A percentile compares a stretch with the other conserved stretches of the same genome.
Evolutionary conservation across 2,888 invertebrate species (phyloP).

Genomic region (Acleris literana): DNA sequence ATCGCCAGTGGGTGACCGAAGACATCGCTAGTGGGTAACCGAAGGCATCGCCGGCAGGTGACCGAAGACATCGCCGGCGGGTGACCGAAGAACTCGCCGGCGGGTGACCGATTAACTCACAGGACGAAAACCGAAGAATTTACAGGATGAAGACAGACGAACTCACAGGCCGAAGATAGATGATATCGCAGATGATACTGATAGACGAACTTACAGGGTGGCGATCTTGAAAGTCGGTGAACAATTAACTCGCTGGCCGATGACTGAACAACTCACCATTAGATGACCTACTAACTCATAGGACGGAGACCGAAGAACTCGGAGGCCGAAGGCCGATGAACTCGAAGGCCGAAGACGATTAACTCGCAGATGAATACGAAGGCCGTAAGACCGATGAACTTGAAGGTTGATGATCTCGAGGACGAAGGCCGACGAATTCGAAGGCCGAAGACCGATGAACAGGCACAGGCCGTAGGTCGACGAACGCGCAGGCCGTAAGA

Average conservation of each 20-base stretch:
- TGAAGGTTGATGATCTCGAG: too few relatives aligned
- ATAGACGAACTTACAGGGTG: background rate
- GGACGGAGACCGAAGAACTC: background rate
- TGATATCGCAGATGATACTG: background rate
- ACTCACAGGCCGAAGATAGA: background rate
- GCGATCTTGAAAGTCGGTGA: slow-evolving; percentile 5
- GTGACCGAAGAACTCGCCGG: background rate
- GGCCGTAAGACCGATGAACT: too few relatives aligned
- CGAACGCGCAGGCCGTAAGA: too few relatives aligned
- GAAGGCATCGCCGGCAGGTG: background rate
- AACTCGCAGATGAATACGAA: too few relatives aligned
- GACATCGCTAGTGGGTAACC: background rate
- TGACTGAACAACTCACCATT: background rate
- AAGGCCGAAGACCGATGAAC: too few relatives aligned
- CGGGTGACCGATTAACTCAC: background rate
- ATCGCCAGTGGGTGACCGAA: background rate
- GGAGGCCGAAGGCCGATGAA: background rate
- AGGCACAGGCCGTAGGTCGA: too few relatives aligned
- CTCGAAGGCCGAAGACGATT: background rate
- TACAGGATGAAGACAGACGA: background rate
- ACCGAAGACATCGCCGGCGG: background rate
- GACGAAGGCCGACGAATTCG: too few relatives aligned
- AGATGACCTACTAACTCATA: background rate
- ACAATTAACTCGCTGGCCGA: slow-evolving; percentile 5
- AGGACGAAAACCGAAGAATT: background rate